Conservation (phyloP, 2,888 invertebrate species). For the Arctia plantaginis region DNA sequence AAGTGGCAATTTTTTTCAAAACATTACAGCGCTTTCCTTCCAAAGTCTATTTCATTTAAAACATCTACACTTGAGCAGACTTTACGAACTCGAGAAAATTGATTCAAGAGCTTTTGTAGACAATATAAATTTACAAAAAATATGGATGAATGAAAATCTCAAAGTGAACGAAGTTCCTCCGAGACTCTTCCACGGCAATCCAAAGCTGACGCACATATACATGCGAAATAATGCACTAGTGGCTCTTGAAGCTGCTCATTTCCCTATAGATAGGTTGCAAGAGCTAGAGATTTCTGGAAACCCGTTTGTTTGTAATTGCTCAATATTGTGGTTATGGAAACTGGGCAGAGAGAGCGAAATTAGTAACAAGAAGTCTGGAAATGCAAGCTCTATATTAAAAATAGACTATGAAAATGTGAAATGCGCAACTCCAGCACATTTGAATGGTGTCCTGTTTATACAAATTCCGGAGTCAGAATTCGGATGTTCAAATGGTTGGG, state of each 20-base stretch:
- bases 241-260: conserved; percentile 92
- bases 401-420: conserved; percentile 87
- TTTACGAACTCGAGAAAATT: conserved; percentile 89
- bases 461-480: conserved; percentile 88
- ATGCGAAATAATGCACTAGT: conserved; percentile 91
- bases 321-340: conserved; percentile 94
- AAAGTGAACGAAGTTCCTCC: conserved; percentile 91
- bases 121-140: conserved; percentile 92
- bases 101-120: conserved; percentile 94
- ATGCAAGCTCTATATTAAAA: conserved; percentile 74
- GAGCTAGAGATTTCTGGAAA: conserved; percentile 92
- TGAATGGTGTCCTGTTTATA: conserved; percentile 82
- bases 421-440: conserved; percentile 87
- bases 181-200: conserved; percentile 93
- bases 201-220: conserved; percentile 91
- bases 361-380: conserved; percentile 71
- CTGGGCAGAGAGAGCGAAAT: conserved; percentile 83
- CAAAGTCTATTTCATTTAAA: conserved; percentile 93
- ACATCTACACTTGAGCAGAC: conserved; percentile 90
- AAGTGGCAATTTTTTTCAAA: conserved; percentile 92
- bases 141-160: conserved; percentile 92
- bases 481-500: conserved; percentile 88
- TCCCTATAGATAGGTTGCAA: conserved; percentile 92
- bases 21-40: conserved; percentile 92
- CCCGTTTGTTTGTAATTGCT: conserved; percentile 95